Evolutionary conservation across 2,113 vertebrate genomes (phyloP), one percentile per base, ranked within the genome.

Genomic region (Catagonus wagneri): DNA sequence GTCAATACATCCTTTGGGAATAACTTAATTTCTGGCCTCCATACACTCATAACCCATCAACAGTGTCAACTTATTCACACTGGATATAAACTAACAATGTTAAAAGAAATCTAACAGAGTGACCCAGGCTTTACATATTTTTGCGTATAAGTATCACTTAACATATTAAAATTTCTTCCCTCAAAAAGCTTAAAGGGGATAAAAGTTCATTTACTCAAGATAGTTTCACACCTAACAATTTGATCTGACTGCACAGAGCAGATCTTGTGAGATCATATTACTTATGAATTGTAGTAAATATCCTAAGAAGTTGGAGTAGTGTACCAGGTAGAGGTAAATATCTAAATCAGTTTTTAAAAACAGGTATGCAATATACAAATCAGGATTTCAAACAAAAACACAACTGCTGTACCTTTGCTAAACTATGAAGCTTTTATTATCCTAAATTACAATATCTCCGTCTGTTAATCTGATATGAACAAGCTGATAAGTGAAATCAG

Each of bases 401-500:
- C 16, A 61, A 93, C 4, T 60, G 89, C 94, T 44, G 39, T 74
- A 0, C 58, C 83, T 97, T 86, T 96, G 92, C 65, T 95, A 60
- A 97, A 83, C 56, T 39, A 63, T 71, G 66, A 95, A 96, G 66
- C 17, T 79, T 93, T 91, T 0, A 0, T 72, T 93, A 95, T 93
- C 74, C 65, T 60, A 94, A 98, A 95, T 96, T 44, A 88, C 7
- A 93, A 84, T n/a, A 20, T 80, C 94, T 97, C 95, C 96, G 92
- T 93, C 91, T 83, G 94, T 63, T 97, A 94, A 96, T 74, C 83
- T 90, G 95, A 96, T 92, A 68, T 15, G 74, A 95, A 91, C 72
- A 93, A 96, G 95, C 86, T 97, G 75, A 96, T 90, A 94, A 87
- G 90, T 93, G 85, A 75, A 85, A 95, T 97, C 78, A 94, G 90